Base-by-base conservation (phyloP, 2,113 vertebrate species). In the Bos javanicus region DNA sequence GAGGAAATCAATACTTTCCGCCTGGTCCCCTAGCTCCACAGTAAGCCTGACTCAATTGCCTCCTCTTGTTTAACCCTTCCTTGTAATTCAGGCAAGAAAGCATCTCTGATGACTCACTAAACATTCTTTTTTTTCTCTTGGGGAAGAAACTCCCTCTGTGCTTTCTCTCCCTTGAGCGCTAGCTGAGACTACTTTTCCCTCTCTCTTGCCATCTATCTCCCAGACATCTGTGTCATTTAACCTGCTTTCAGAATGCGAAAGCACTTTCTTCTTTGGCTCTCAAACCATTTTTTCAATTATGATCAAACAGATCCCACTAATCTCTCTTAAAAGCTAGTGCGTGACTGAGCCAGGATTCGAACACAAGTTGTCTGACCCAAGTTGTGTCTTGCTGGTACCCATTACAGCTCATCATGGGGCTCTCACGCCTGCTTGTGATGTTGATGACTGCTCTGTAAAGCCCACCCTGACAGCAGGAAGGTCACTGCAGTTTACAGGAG, bases 1-100 rank as follows among this genome's bases (percentile, higher is more conserved):
- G 86, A 97, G 10, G 17, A 97, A 98, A 99, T 99, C 99, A 98
- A 98, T 99, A 97, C 57, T 84, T 67, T 0, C 28, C 50, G 28
- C 64, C 21, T 33, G 57, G 48, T 85, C 91, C 82, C 89, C 19
- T 50, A 93, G 60, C 78, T 48, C 84, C 74, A 14, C 36, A 4
- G 57, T 36, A 48, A 95, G 76, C 54, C 90, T 56, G 57, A 80
- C 28, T 67, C 87, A 19, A 81, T 12, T n/a, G 28, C 59, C 57
- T 64, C n/a, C 46, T 96, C 59, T 81, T 54, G 0, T 56, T 97
- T 97, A 97, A 97, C 91, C 62, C 97, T 97, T 97, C 93, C 62
- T 17, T n/a, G 46, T 3, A 46, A 39, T 5, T 59, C 33, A 43
- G 64, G 25, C 26, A 52, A 92, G 74, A 59, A 28, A 25, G 23